Conservation (phyloP, 2,113 vertebrate species). For the Halcyon malimbica region DNA sequence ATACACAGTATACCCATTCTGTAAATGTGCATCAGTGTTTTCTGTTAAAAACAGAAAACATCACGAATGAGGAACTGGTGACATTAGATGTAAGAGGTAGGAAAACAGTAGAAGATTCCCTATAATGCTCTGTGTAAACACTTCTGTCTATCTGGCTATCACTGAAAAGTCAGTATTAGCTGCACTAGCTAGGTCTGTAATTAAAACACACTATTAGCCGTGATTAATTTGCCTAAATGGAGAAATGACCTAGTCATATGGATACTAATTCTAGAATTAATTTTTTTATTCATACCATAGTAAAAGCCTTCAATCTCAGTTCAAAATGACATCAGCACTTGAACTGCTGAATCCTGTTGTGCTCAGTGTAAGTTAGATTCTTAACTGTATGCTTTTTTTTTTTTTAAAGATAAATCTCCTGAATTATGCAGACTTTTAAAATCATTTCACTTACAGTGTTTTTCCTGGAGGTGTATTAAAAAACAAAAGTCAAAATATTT, state of each 20-base stretch:
- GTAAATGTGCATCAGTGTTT: neutral
- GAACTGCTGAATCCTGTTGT: neutral
- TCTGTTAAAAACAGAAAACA: neutral
- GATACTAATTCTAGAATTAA: neutral
- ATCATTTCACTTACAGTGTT: neutral
- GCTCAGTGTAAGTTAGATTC: neutral
- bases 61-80: neutral
- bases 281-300: neutral
- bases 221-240: neutral
- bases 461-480: neutral
- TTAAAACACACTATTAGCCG: neutral
- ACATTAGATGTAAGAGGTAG: neutral
- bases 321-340: neutral
- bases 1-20: neutral
- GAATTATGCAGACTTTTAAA: neutral
- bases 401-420: neutral
- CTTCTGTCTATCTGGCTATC: neutral
- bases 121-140: neutral
- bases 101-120: neutral
- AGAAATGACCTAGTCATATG: neutral
- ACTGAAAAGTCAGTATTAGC: neutral
- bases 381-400: neutral
- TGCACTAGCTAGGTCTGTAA: neutral
- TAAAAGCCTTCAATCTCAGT: neutral
- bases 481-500: slow-evolving; percentile 33